A percentile compares a stretch with the other conserved stretches of the same genome.
Evolutionary conservation across 2,113 vertebrate genomes (phyloP).

Genomic region (Baryphthengus martii): DNA sequence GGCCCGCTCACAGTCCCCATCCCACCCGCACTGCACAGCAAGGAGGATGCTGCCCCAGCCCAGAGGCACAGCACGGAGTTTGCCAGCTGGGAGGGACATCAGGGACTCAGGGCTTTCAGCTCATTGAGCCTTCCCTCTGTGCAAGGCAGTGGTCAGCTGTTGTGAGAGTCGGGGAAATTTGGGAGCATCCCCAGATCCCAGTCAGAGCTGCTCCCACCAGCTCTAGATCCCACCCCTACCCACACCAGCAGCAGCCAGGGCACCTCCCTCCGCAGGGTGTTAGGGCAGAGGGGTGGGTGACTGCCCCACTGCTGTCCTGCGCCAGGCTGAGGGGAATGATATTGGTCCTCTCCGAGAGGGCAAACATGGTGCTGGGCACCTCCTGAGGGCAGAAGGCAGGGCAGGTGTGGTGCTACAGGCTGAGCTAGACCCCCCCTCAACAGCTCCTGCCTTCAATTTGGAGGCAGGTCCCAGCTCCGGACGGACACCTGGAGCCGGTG

Average conservation of each 20-base stretch:
- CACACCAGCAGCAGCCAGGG: background rate
- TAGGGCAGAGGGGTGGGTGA: background rate
- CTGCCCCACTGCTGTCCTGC: background rate
- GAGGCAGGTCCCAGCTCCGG: background rate
- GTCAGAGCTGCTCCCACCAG: background rate
- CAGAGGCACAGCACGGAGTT: background rate
- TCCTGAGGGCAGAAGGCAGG: background rate
- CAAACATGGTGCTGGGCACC: background rate
- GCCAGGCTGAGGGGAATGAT: background rate
- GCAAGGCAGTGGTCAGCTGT: background rate
- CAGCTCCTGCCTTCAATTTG: background rate
- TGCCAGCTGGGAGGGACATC: background rate
- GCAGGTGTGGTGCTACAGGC: conserved; percentile 10
- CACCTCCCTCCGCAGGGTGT: background rate
- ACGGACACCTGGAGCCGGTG: background rate
- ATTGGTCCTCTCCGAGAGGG: background rate
- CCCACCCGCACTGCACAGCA: background rate
- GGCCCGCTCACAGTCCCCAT: background rate
- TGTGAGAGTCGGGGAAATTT: background rate
- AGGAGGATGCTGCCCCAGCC: background rate
- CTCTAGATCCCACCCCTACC: background rate
- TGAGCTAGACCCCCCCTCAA: background rate
- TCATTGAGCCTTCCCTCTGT: background rate
- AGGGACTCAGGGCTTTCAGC: background rate
- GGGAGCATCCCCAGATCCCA: background rate